phyloP scores from a whole-genome alignment of 1,140 invertebrate species.

The Meloidogyne exigua region DNA sequence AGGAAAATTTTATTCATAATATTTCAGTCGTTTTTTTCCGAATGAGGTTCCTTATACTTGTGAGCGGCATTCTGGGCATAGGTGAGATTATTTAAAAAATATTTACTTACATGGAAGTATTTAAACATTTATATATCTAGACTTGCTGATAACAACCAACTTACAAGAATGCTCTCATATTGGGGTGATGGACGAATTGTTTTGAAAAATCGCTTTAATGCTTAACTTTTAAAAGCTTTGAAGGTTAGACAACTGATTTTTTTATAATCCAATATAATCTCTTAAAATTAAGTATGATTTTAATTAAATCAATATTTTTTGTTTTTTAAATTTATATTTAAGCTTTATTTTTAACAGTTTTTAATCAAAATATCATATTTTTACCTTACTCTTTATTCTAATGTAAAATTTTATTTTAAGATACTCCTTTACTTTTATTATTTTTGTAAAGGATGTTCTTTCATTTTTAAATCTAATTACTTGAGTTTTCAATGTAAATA shows the following conservation, averaged over 20 bases:
- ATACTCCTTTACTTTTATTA: conserved; percentile 1
- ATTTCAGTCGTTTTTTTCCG: conserved; percentile 19
- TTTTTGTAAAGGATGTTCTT: neutral
- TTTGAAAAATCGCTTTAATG: conserved; percentile 16
- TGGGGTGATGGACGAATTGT: conserved; percentile 19
- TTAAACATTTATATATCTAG: no score
- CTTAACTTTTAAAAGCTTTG: neutral
- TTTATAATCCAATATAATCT: no score
- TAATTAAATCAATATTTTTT: neutral
- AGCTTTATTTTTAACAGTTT: neutral
- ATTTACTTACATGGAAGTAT: no score
- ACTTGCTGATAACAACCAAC: neutral
- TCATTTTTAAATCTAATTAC: neutral
- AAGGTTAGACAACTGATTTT: no score
- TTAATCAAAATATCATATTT: neutral
- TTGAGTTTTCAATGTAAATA: no score
- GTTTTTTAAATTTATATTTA: neutral
- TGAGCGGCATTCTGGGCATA: neutral
- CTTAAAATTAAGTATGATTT: neutral
- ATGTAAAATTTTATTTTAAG: neutral
- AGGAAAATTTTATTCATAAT: neutral
- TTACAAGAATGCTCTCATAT: conserved; percentile 17
- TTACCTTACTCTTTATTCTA: neutral
- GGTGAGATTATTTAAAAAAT: no score
- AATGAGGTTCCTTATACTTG: conserved; percentile 15